These are phyloP conservation scores for Colletes collaris DNA, from an alignment of 2,888 invertebrate species.

Conservation along the genomic window DNA sequence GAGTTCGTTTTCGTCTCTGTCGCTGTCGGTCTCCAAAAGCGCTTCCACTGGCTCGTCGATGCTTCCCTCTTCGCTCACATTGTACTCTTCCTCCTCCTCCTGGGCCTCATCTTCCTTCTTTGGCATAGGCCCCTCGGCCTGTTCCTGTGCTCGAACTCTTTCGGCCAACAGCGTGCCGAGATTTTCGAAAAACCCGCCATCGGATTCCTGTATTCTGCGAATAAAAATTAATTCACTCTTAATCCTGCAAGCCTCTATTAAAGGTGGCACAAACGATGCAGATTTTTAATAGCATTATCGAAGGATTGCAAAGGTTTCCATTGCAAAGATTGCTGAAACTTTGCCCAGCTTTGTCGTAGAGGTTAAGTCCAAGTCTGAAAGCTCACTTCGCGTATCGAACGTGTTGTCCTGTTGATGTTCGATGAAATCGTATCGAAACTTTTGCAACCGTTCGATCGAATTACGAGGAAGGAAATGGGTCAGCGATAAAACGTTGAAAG, in stretches of 20 bases:
- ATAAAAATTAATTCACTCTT: not conserved
- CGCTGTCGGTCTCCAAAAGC: slow-evolving; percentile 87
- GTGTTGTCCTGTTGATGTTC: no score
- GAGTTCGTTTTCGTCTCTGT: slow-evolving; percentile 87
- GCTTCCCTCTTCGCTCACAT: slow-evolving; percentile 65
- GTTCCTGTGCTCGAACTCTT: slow-evolving; percentile 75
- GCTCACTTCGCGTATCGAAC: no score
- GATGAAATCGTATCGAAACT: no score
- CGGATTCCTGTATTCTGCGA: slow-evolving; percentile 91
- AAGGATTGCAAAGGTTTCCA: no score
- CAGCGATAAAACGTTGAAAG: slow-evolving; percentile 17
- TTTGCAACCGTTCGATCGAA: not conserved
- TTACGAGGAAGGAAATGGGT: not conserved
- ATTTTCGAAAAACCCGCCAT: slow-evolving; percentile 93
- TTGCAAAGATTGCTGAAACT: no score
- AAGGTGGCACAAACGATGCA: not conserved
- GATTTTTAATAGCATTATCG: not conserved
- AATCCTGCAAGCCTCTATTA: not conserved
- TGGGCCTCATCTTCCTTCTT: slow-evolving; percentile 79
- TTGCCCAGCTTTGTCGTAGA: no score
- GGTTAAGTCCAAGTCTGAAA: no score
- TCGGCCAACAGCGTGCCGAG: slow-evolving; percentile 88
- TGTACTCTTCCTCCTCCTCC: slow-evolving; percentile 76
- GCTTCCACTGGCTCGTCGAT: slow-evolving; percentile 83
- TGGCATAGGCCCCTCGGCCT: slow-evolving; percentile 75